Percentiles rank a stretch among this genome's conserved stretches.
phyloP scores from a whole-genome alignment of 2,797 vertebrate species.

The Gymnoscopelus microlampas region DNA sequence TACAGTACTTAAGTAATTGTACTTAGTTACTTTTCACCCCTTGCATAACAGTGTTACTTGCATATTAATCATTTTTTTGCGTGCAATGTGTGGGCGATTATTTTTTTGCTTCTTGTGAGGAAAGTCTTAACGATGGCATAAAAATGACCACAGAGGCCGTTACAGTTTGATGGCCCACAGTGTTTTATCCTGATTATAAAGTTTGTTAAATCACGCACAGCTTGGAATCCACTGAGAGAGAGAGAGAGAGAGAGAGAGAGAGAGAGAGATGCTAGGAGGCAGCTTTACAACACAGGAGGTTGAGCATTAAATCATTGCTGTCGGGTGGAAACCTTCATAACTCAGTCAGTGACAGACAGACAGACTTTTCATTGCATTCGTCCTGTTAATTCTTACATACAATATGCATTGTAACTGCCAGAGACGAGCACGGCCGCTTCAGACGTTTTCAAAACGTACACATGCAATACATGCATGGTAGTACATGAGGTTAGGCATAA shows the following conservation, averaged over 20 bases:
- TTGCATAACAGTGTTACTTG: slow-evolving; percentile 39
- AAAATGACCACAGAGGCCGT: slow-evolving; percentile 61
- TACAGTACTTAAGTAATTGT: no score
- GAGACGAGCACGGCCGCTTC: slow-evolving; percentile 48
- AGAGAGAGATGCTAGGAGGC: slow-evolving; percentile 43
- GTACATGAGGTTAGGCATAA: no score
- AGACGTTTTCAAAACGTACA: slow-evolving; percentile 67
- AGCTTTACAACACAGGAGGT: slow-evolving; percentile 37
- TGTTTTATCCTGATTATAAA: slow-evolving; percentile 63
- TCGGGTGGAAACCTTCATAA: slow-evolving; percentile 50
- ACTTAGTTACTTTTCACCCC: neutral
- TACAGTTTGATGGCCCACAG: slow-evolving; percentile 51
- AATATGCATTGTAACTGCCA: slow-evolving; percentile 77
- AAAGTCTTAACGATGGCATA: slow-evolving; percentile 53
- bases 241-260: slow-evolving; percentile 19
- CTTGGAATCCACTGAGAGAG: slow-evolving; percentile 24
- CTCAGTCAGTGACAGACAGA: slow-evolving; percentile 72
- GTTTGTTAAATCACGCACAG: slow-evolving; percentile 50
- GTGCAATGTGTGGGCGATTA: slow-evolving; percentile 35
- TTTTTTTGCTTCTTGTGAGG: slow-evolving; percentile 20
- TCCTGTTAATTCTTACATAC: slow-evolving; percentile 79
- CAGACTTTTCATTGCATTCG: slow-evolving; percentile 74
- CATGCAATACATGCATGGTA: slow-evolving; percentile 20
- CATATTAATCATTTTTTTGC: slow-evolving; percentile 18
- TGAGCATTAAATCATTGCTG: slow-evolving; percentile 50